A percentile compares a stretch with the other conserved stretches of the same genome.
Evolutionary conservation across 2,797 vertebrate genomes (phyloP).

Genomic region (Sardinella longiceps): DNA sequence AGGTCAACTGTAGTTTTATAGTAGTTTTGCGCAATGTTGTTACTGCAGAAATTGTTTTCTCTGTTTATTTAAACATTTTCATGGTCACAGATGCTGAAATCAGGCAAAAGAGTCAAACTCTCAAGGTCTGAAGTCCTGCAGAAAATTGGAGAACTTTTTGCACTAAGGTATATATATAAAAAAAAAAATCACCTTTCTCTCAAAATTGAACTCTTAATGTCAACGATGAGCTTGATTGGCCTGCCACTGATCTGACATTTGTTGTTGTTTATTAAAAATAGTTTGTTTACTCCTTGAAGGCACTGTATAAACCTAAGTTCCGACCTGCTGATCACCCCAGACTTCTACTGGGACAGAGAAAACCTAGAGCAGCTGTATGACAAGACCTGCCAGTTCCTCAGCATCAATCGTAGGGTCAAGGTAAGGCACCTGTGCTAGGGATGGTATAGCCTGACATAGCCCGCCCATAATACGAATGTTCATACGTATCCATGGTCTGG

Average conservation of each 20-base stretch:
- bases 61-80: neutral
- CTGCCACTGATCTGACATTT: neutral
- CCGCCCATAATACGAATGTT: too few species aligned
- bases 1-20: too few species aligned
- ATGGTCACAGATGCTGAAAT: slow-evolving; percentile 84
- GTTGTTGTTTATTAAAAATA: neutral
- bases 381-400: slow-evolving; percentile 96
- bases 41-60: neutral
- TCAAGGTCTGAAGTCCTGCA: slow-evolving; percentile 96
- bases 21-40: neutral
- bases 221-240: neutral
- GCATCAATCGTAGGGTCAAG: slow-evolving; percentile 94
- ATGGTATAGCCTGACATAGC: too few species aligned
- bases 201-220: too few species aligned
- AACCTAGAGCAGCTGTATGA: slow-evolving; percentile 96
- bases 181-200: too few species aligned
- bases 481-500: too few species aligned
- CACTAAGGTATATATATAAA: slow-evolving; percentile 85
- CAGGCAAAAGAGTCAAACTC: slow-evolving; percentile 87
- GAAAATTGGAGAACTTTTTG: slow-evolving; percentile 96
- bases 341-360: slow-evolving; percentile 99
- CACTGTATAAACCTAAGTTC: slow-evolving; percentile 97
- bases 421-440: slow-evolving; percentile 64
- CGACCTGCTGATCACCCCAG: slow-evolving; percentile 94
- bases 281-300: slow-evolving; percentile 61